Evolutionary conservation across 2,113 vertebrate species (phyloP).

Genomic region (Barnardius zonarius): DNA sequence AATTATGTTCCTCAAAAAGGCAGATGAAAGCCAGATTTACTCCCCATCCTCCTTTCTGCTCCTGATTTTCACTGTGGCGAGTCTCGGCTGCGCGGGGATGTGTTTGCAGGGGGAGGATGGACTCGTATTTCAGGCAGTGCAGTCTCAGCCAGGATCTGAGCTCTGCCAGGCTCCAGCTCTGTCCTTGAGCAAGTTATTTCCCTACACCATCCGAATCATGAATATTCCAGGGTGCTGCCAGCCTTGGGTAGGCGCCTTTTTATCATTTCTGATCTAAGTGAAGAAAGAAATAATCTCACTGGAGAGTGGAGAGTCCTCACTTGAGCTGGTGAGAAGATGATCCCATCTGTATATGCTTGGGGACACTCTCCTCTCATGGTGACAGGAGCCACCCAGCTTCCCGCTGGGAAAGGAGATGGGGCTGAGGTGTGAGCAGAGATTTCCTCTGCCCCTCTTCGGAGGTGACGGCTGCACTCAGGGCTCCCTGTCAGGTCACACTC

Average conservation of each 20-base stretch:
- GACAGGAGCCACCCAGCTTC: background rate
- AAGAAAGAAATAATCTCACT: conserved; percentile 14
- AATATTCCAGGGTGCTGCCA: background rate
- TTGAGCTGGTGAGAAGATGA: background rate
- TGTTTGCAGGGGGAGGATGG: background rate
- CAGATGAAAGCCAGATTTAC: conserved; percentile 35
- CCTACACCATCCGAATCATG: background rate
- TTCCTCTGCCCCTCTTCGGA: background rate
- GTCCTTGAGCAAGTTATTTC: conserved; percentile 24
- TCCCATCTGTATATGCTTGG: background rate
- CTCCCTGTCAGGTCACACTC: background rate
- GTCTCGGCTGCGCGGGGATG: background rate
- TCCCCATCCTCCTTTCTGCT: conserved; percentile 10
- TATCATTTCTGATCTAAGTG: conserved; percentile 32
- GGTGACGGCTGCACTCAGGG: background rate
- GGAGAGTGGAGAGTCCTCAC: background rate
- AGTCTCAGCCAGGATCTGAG: background rate
- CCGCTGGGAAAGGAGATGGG: background rate
- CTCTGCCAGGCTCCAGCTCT: background rate
- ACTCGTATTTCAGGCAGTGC: conserved; percentile 37
- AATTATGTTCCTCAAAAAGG: conserved; percentile 49
- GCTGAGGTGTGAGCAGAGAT: accelerated
- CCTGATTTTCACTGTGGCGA: background rate
- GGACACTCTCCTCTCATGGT: background rate
- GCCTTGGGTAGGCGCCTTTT: conserved; percentile 8